Conservation (phyloP, 2,888 invertebrate genomes). For the Cosmia pyralina region DNA sequence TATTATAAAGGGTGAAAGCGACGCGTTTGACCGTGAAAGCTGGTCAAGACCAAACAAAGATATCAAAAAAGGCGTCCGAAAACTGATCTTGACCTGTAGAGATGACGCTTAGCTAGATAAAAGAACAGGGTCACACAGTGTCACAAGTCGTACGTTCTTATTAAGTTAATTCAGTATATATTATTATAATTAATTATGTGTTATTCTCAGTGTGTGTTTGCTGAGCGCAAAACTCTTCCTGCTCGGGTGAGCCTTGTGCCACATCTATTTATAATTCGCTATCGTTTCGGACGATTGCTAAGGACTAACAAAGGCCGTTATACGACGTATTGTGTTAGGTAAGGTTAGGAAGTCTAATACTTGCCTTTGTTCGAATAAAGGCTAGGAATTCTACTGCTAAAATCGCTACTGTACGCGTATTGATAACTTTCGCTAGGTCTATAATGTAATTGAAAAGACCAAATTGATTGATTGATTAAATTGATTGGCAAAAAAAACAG, state of each 20-base stretch:
- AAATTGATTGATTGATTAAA: too few species aligned
- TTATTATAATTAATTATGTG: neutral
- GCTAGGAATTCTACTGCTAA: neutral
- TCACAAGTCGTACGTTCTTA: neutral
- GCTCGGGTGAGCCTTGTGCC: constrained; percentile 48
- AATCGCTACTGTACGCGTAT: too few species aligned
- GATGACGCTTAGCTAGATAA: neutral
- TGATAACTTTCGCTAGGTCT: too few species aligned
- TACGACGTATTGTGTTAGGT: constrained; percentile 29
- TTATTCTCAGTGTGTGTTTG: constrained; percentile 24
- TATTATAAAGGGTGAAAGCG: neutral
- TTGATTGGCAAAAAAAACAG: too few species aligned
- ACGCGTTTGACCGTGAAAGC: constrained; percentile 11
- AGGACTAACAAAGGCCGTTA: constrained; percentile 43
- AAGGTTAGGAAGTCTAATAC: constrained; percentile 17
- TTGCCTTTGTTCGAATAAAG: constrained; percentile 25
- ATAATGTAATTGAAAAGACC: neutral
- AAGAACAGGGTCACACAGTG: neutral
- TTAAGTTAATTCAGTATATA: neutral
- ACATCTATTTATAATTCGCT: constrained; percentile 57
- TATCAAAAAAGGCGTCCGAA: neutral
- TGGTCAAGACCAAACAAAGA: neutral
- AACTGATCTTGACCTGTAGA: neutral
- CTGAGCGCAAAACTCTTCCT: constrained; percentile 43
- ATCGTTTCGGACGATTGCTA: constrained; percentile 26